These are phyloP conservation scores for Todiramphus chloris DNA, from an alignment of 2,113 vertebrate genomes.

Conservation along the genomic window DNA sequence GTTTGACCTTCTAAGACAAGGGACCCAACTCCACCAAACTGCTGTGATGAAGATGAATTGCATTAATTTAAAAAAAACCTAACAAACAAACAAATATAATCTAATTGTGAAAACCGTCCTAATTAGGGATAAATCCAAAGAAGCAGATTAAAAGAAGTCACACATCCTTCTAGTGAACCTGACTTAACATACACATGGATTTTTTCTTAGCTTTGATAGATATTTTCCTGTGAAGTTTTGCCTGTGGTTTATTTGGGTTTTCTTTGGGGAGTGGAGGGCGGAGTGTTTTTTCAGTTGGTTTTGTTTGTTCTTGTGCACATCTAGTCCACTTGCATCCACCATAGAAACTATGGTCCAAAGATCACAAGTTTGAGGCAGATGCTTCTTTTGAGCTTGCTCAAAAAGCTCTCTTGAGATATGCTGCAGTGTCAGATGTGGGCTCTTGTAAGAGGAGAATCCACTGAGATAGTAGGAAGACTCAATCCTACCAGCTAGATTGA, in stretches of 20 bases:
- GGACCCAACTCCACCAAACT: background rate
- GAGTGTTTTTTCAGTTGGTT: background rate
- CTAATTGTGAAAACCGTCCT: background rate
- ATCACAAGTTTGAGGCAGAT: background rate
- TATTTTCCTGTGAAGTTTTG: background rate
- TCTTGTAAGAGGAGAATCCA: background rate
- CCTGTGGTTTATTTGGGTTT: background rate
- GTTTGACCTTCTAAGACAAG: background rate
- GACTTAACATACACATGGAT: background rate
- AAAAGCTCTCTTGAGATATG: background rate
- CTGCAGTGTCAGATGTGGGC: background rate
- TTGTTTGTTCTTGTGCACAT: background rate
- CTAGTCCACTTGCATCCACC: background rate
- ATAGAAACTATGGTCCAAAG: background rate
- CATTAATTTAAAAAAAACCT: background rate
- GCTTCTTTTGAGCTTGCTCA: background rate
- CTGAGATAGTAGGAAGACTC: background rate
- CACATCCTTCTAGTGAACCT: background rate
- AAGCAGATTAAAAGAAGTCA: background rate
- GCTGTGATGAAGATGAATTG: background rate
- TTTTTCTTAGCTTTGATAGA: background rate
- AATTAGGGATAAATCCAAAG: background rate
- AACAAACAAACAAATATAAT: too few species aligned
- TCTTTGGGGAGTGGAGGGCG: fast-evolving
- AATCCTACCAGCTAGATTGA: background rate